phyloP scores from a whole-genome alignment of 2,113 vertebrate genomes.

The Phalacrocorax pelagicus region DNA sequence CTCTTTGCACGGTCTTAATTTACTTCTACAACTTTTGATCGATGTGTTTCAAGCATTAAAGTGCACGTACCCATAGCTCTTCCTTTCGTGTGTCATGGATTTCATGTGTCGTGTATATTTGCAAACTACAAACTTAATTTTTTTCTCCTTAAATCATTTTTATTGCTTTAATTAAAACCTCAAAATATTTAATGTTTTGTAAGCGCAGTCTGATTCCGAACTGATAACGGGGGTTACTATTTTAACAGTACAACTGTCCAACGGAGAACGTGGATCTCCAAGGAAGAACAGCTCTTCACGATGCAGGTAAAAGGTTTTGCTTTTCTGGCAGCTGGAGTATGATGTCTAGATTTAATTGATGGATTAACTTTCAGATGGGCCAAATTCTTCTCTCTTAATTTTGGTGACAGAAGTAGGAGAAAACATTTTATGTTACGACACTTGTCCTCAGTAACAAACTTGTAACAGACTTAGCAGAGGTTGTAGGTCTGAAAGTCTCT shows the following conservation, averaged over 20 bases:
- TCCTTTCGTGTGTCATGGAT: too few species aligned
- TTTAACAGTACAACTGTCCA: conserved; percentile 90
- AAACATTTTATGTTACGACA: neutral
- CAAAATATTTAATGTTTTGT: neutral
- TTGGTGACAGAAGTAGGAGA: neutral
- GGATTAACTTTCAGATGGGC: neutral
- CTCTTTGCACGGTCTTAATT: neutral
- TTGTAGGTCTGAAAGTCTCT: neutral
- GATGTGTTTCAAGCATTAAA: neutral
- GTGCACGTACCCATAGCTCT: too few species aligned
- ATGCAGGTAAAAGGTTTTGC: conserved; percentile 82
- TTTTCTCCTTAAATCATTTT: neutral
- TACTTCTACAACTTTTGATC: neutral
- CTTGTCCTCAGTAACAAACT: neutral
- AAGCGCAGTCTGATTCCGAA: neutral
- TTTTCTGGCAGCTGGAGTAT: neutral
- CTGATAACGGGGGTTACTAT: neutral
- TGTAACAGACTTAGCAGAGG: neutral
- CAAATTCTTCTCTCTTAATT: neutral
- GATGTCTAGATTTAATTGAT: neutral
- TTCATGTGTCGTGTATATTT: neutral
- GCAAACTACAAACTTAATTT: neutral
- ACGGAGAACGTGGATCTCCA: conserved; percentile 93
- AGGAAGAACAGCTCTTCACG: conserved; percentile 92
- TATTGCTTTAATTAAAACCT: neutral